Evolutionary conservation across 2,797 vertebrate species (phyloP).

Genomic region (Lophius americanus): DNA sequence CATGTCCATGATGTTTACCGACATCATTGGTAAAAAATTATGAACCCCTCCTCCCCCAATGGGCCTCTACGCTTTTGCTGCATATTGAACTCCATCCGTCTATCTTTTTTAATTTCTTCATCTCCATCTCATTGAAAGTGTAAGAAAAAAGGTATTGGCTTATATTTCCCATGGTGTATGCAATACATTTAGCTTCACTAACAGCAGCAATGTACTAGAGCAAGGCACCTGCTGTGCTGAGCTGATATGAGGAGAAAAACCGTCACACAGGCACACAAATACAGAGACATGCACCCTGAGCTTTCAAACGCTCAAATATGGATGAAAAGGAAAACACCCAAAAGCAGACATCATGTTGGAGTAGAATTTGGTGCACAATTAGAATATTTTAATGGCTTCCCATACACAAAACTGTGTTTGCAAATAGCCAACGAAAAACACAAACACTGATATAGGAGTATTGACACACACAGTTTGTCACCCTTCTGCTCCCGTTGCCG

Average conservation of each 20-base stretch:
- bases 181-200: slow-evolving; percentile 72
- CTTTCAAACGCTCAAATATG: slow-evolving; percentile 41
- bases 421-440: slow-evolving; percentile 1
- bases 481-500: slow-evolving; percentile 58
- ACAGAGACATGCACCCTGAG: slow-evolving; percentile 13
- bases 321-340: slow-evolving; percentile 29
- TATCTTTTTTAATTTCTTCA: slow-evolving; percentile 43
- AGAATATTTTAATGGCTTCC: slow-evolving; percentile 14
- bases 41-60: slow-evolving; percentile 27
- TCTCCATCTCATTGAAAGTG: slow-evolving; percentile 24
- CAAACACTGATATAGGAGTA: slow-evolving; percentile 7
- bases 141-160: slow-evolving; percentile 53
- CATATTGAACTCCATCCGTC: slow-evolving; percentile 37
- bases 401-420: neutral
- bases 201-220: slow-evolving; percentile 69
- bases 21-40: neutral
- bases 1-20: slow-evolving; percentile 14
- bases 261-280: slow-evolving; percentile 26
- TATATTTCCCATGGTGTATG: slow-evolving; percentile 76
- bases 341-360: slow-evolving; percentile 27
- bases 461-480: slow-evolving; percentile 31
- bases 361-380: slow-evolving; percentile 17
- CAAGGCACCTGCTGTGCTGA: slow-evolving; percentile 74
- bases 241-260: slow-evolving; percentile 71
- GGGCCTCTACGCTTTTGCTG: slow-evolving; percentile 26